Evolutionary conservation across 2,113 vertebrate species (phyloP), one percentile per base, ranked within the genome.

Genomic region (Phylloscopus trochilus): DNA sequence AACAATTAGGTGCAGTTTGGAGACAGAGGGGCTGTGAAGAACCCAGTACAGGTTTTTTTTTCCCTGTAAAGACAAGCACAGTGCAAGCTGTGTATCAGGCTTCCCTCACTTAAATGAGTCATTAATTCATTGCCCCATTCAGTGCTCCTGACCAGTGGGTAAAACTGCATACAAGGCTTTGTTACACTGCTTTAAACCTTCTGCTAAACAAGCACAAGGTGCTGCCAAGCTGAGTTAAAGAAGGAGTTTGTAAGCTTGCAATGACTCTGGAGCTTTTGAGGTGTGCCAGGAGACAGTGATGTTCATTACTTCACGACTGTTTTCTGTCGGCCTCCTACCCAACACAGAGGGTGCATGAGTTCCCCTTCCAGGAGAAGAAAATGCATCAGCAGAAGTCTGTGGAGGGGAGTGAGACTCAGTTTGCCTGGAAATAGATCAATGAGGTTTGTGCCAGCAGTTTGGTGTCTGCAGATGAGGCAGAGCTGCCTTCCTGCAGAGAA

Each of bases 221-320:
- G 27, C 87, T 89, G 77, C 73, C 59, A 80, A 77, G n/a, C 46
- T 79, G 46, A 68, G 21, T 37, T 60, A 64, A 60, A 83, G 19
- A 66, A 79, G n/a, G 53, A 56, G 28, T 75, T 33, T 78, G 56
- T 60, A 75, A 59, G 59, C 77, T 91, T 7, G 8, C 43, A 62
- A 14, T 5, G 16, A 49, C 47, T 15, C 53, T 46, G 22, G 66
- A 81, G 15, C 47, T 72, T 87, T 72, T 41, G 73, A 37, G 59
- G 49, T 13, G 16, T 35, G 19, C n/a, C 69, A 68, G 63, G 70
- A 84, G 70, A 9, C 2, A 1, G 19, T 0, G 8, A 19, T 15
- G 21, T 31, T 75, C 24, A 3, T 43, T 43, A 2, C 43, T 58
- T 20, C 8, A 1, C 2, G n/a, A 11, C 35, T 37, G 0, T 22